Conservation (phyloP, 30 jellyfish, hydroid and myxozoan genomes). For the Aurelia coerulea region DNA sequence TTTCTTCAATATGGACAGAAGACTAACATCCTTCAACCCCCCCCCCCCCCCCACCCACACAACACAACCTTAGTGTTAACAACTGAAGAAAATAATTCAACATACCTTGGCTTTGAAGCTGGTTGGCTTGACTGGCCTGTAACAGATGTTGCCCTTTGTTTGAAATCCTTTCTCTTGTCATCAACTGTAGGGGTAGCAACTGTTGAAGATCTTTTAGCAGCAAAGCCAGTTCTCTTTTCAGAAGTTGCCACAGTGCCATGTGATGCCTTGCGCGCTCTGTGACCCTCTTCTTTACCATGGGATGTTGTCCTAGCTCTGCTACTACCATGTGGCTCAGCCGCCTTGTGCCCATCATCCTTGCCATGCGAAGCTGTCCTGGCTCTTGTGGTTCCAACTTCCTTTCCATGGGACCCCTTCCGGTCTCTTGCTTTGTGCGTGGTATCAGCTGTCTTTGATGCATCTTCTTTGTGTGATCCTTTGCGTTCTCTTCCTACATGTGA, state of each 20-base stretch:
- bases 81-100: not conserved
- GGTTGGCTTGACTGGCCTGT: constrained; percentile 23
- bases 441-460: not conserved
- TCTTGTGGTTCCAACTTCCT: not conserved
- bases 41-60: too few relatives aligned
- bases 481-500: constrained; percentile 1
- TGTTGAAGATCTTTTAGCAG: constrained; percentile 69
- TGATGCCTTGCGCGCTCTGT: constrained; percentile 18
- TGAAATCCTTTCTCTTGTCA: constrained; percentile 55
- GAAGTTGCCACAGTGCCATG: constrained; percentile 24
- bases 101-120: constrained; percentile 61
- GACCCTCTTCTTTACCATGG: constrained; percentile 29
- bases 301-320: constrained; percentile 37
- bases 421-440: not conserved
- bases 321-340: not conserved
- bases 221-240: constrained; percentile 67
- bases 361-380: constrained; percentile 12
- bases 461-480: not conserved
- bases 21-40: too few relatives aligned
- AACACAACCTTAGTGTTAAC: too few relatives aligned
- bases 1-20: too few relatives aligned
- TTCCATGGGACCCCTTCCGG: not conserved
- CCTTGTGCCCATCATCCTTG: constrained; percentile 19
- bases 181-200: constrained; percentile 63
- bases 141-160: constrained; percentile 47